Percentiles rank a stretch among this genome's conserved stretches.
Conservation (phyloP, 2,113 vertebrate genomes). For the Gallinago media region DNA sequence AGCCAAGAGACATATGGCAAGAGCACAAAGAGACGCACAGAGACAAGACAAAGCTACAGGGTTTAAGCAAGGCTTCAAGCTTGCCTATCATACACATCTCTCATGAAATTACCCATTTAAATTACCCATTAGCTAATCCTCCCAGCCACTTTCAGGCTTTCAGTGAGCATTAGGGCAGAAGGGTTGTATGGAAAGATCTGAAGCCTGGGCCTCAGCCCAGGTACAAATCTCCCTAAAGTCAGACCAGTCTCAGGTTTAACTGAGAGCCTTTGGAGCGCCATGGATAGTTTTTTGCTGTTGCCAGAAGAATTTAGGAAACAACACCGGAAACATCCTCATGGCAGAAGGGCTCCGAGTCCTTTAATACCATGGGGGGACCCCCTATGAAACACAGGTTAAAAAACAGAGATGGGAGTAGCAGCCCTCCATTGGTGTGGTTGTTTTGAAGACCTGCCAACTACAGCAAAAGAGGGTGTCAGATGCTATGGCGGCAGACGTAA, state of each 20-base stretch:
- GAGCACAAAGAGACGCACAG: constrained; percentile 22
- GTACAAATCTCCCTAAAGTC: constrained; percentile 10
- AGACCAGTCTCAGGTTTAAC: not conserved
- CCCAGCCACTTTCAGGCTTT: constrained; percentile 26
- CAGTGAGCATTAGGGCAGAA: not conserved
- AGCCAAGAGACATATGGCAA: constrained; percentile 44
- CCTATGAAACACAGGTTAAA: not conserved
- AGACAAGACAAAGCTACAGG: constrained; percentile 46
- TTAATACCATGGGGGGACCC: not conserved
- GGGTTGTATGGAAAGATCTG: not conserved
- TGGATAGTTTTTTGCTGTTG: not conserved
- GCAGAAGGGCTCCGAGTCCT: not conserved
- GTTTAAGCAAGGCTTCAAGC: constrained; percentile 14
- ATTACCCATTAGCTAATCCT: constrained; percentile 61
- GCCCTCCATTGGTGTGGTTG: not conserved
- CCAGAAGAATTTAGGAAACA: not conserved
- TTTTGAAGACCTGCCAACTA: not conserved
- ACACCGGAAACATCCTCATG: not conserved
- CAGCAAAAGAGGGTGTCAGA: not conserved
- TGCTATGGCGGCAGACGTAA: not conserved
- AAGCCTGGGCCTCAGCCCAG: not conserved
- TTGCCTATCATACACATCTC: constrained; percentile 38
- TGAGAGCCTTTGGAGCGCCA: not conserved
- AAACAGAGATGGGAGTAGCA: not conserved
- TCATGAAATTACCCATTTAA: constrained; percentile 49